Base-by-base conservation (phyloP, 2,113 vertebrate genomes). In the Microcebus ravelobensis region DNA sequence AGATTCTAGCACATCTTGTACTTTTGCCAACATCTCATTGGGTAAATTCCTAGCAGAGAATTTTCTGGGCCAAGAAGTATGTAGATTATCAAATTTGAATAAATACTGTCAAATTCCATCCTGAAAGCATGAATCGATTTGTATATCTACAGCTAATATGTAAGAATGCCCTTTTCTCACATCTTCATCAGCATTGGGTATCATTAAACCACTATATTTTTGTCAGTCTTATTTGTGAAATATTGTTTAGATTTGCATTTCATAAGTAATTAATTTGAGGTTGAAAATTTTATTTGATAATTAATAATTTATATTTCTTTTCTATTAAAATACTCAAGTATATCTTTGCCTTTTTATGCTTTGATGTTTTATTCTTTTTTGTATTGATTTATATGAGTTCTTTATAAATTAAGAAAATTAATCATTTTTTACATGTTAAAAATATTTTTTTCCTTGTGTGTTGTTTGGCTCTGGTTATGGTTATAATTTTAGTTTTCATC, bases 391-490 rank as follows among this genome's bases (percentile, higher is more conserved):
- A 61, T 25, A 55, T 50, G 6, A 85, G 12, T 76, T n/a, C 27
- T 68, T 70, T 92, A 17, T 71, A 89, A 94, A 31, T 63, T 84
- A 89, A 83, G 31, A 18, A 80, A 79, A 95, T 73, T 61, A 71
- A 82, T 83, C 21, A n/a, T 82, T 90, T 96, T 84, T 52, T 52
- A 68, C 74, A 74, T 11, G 9, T 20, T 52, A 61, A n/a, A 82
- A 15, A 68, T 31, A 74, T 31, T 87, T 21, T 81, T 82, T 83
- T 77, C 31, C 31, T 55, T 84, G 21, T 45, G 0, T 67, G 18
- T 48, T 84, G 2, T 57, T 84, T 92, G 36, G 55, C 13, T 57
- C 79, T 86, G 45, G 42, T 97, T 73, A 63, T 50, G 57, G 8
- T n/a, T 77, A 39, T 77, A 15, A 68, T 82, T 90, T 81, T 85